Evolutionary conservation across 1,140 invertebrate species (phyloP), one percentile per base, ranked within the genome.

Genomic region (Lerema accius): DNA sequence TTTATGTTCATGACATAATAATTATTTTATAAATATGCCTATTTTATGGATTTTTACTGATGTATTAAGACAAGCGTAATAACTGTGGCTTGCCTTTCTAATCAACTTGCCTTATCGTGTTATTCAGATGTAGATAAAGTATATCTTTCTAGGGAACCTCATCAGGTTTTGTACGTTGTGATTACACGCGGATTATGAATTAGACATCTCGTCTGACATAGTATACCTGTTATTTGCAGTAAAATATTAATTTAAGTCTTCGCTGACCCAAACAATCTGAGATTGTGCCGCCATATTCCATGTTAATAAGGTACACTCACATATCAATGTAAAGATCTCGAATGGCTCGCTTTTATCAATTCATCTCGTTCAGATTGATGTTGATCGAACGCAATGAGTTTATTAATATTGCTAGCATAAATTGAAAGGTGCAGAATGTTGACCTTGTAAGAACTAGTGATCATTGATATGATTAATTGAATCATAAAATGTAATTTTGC

Each of bases 71-170:
- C 69, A 66, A 75, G 72, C 75, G 70, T 80, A 78, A 77, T 71
- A 74, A 77, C 63, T 77, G 73, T 73, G 62, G 82, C 82, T 84
- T 87, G 84, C 82, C 82, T 84, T 78, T 84, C 76, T 78, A 69
- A 81, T 74, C 61, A 65, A 80, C 83, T 84, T 88, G 83, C 82
- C 85, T 84, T 84, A 76, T 82, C 68, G 49, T 78, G 69, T 77
- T 71, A 71, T 73, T 80, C 76, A 69, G 61, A 71, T 56, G 48
- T 73, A 73, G 69, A 37, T 67, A 59, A 72, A 63, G 1, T 11
- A 37, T 67, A 71, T 73, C 66, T 73, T 60, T 56, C 76, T 70
- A 46, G 35, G 45, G 48, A 49, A 39, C 48, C 14, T 48, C 56
- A 59, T 63, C 13, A 46, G 43, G 14, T 62, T 65, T 35, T 63